Evolutionary conservation across 2,888 invertebrate species (phyloP), one percentile per base, ranked within the genome.

Genomic region (Polydrusus pterygomalis): DNA sequence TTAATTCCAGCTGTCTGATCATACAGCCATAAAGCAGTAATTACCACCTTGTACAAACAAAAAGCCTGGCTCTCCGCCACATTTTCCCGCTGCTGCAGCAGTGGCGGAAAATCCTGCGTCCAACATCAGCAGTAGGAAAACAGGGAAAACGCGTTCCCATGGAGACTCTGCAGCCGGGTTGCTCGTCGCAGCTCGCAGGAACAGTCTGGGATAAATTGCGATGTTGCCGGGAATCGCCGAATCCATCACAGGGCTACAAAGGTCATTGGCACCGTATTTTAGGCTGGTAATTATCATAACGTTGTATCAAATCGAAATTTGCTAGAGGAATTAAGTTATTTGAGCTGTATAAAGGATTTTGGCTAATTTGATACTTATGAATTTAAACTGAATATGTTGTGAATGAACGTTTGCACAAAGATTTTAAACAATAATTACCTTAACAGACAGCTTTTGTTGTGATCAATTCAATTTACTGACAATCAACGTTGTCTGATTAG

Each of bases 91-190:
- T 58, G 70, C 70, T 58, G 70, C 63, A 25, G 70, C 70, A 47
- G 70, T 30, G 49, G 70, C 62, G 58, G 70, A 51, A 49, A 30
- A 40, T 51, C 67, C 51, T 54, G 45, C 38, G 54, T 30, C 69
- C 63, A 51, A 65, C 67, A 60, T 30, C 60, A 74, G 74, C 51
- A 74, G 70, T 18, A 64, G 64, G 62, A 68, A 67, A 70, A 70
- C 70, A 67, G 71, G 70, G 78, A 82, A 84, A 84, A 83, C 81
- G 82, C 84, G 87, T 86, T 86, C 84, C 86, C 86, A 86, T 86
- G 84, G 81, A 81, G 82, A 86, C 86, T 84, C 83, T 86, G 86
- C 86, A 86, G 85, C 84, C 84, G 83, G 82, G 80, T 77, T 81
- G 83, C 81, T 83, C 81, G 82, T 83, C 82, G 82, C 81, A 79